A percentile compares a stretch with the other conserved stretches of the same genome.
phyloP scores from a whole-genome alignment of 2,113 vertebrate species.

The Chamaetylas fuelleborni region DNA sequence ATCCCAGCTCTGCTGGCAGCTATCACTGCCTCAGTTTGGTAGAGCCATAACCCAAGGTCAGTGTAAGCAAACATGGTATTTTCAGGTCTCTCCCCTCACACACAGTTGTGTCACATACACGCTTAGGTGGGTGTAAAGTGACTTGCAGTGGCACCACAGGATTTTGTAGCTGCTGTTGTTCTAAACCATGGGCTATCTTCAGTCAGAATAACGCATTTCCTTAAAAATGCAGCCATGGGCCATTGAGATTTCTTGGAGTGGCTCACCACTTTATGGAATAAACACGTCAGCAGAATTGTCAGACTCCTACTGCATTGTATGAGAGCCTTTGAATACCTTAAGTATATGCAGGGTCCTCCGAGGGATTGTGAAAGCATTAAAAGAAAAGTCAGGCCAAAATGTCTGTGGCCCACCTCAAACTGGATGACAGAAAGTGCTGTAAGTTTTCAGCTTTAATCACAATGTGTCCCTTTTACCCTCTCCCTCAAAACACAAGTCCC shows the following conservation, averaged over 20 bases:
- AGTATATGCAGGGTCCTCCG: background rate
- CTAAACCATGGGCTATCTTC: background rate
- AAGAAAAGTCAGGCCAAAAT: background rate
- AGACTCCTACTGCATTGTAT: background rate
- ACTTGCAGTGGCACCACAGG: background rate
- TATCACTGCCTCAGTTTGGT: rapidly evolving
- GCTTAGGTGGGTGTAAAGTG: background rate
- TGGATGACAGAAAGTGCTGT: background rate
- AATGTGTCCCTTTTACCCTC: background rate
- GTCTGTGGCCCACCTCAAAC: background rate
- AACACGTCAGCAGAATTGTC: background rate
- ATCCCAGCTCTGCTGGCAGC: background rate
- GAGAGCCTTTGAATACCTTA: background rate
- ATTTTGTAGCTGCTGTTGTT: background rate
- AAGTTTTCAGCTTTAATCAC: background rate
- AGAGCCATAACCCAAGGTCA: background rate
- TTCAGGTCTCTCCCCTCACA: background rate
- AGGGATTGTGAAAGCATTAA: background rate
- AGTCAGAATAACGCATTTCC: background rate
- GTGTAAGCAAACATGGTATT: rapidly evolving
- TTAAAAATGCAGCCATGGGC: background rate
- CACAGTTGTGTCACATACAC: rapidly evolving
- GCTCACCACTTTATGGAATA: background rate
- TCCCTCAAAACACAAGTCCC: background rate
- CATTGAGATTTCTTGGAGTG: background rate